Evolutionary conservation across 2,797 vertebrate genomes (phyloP).

Genomic region (Molossus alvarezi): DNA sequence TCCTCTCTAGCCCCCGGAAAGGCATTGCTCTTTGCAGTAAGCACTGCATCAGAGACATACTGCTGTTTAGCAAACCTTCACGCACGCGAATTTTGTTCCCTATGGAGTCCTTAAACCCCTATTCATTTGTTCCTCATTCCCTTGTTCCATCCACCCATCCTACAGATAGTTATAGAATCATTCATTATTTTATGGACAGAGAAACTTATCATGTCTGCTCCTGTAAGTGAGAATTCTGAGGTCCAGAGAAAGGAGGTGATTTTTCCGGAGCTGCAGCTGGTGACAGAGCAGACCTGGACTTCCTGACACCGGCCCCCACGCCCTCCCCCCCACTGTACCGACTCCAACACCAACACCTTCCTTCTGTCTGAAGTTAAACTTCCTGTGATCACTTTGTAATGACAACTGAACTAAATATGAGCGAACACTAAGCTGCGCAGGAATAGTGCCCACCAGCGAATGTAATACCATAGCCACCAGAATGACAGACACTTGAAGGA

Average conservation of each 20-base stretch:
- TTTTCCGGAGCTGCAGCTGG: background rate
- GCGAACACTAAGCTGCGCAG: background rate
- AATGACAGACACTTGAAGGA: background rate
- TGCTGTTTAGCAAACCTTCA: background rate
- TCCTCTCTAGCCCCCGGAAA: background rate
- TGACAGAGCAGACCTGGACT: background rate
- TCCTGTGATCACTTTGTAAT: background rate
- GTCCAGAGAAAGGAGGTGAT: background rate
- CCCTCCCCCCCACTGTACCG: accelerated
- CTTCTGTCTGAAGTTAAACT: background rate
- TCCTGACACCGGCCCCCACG: background rate
- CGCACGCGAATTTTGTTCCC: background rate
- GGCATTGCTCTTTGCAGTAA: background rate
- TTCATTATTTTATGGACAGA: background rate
- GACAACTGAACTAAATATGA: background rate
- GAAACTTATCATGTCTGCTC: background rate
- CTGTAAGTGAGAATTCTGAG: background rate
- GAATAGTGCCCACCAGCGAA: background rate
- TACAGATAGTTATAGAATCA: background rate
- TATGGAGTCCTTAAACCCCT: background rate
- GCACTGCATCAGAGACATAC: background rate
- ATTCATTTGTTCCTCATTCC: background rate
- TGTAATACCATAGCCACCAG: background rate
- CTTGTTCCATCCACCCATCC: background rate
- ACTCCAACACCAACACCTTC: accelerated